These are phyloP conservation scores for Eumerus sabulonum DNA, from an alignment of 2,888 invertebrate species.

Conservation along the genomic window DNA sequence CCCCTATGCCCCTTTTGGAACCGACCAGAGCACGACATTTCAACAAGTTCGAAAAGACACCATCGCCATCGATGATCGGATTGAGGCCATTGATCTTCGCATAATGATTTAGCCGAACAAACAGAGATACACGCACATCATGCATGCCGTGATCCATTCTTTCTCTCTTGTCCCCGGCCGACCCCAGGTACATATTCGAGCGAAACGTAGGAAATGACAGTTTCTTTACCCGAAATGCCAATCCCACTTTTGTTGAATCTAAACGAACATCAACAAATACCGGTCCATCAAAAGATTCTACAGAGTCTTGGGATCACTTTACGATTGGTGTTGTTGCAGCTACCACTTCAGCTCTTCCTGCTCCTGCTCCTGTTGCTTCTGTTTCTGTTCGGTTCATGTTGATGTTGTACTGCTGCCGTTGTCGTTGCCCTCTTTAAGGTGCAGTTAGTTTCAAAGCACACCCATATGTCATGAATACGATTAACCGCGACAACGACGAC, in stretches of 20 bases:
- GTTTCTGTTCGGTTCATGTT: neutral
- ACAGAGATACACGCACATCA: constrained; percentile 50
- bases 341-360: neutral
- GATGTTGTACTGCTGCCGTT: constrained; percentile 9
- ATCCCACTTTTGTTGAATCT: constrained; percentile 59
- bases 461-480: constrained; percentile 68
- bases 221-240: constrained; percentile 64
- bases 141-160: constrained; percentile 12
- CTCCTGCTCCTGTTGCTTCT: constrained; percentile 20
- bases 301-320: constrained; percentile 51
- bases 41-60: constrained; percentile 36
- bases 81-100: constrained; percentile 67
- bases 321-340: constrained; percentile 17
- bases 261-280: constrained; percentile 43
- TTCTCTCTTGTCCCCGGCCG: too few species aligned
- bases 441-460: constrained; percentile 65
- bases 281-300: constrained; percentile 3
- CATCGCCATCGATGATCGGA: constrained; percentile 36
- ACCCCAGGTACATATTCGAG: too few species aligned
- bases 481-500: constrained; percentile 32
- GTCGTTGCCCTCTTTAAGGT: constrained; percentile 57
- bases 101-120: constrained; percentile 31
- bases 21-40: constrained; percentile 43
- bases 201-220: constrained; percentile 56
- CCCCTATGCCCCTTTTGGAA: too few species aligned